These are phyloP conservation scores for Temnothorax nylanderi DNA, from an alignment of 1,140 invertebrate species.

Conservation along the genomic window DNA sequence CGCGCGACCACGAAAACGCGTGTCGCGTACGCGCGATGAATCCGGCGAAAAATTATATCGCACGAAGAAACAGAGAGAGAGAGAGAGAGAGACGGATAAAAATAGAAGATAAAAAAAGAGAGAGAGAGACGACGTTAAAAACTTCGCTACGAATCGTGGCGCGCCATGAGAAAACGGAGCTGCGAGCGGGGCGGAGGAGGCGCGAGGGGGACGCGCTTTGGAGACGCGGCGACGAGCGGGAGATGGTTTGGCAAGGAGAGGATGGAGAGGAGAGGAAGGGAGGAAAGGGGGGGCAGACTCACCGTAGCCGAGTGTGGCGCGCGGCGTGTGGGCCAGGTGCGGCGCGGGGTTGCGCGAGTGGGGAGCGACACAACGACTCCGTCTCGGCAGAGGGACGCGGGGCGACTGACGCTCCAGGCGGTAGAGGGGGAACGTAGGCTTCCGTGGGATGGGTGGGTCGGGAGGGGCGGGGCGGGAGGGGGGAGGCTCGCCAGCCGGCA, in stretches of 20 bases:
- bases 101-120: not conserved
- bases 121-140: slow-evolving; percentile 81
- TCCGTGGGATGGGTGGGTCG: not conserved
- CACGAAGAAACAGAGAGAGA: slow-evolving; percentile 4
- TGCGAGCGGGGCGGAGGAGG: slow-evolving; percentile 54
- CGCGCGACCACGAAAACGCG: slow-evolving; percentile 62
- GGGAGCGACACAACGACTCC: slow-evolving; percentile 58
- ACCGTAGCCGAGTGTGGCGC: slow-evolving; percentile 28
- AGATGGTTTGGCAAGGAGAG: slow-evolving; percentile 30
- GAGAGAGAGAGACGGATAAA: not conserved
- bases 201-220: slow-evolving; percentile 30
- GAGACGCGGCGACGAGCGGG: slow-evolving; percentile 30
- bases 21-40: slow-evolving; percentile 76
- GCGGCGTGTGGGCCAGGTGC: slow-evolving; percentile 14
- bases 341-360: slow-evolving; percentile 43
- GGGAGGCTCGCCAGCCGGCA: slow-evolving; percentile 65
- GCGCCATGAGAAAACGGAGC: slow-evolving; percentile 51
- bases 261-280: not conserved
- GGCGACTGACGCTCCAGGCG: slow-evolving; percentile 62
- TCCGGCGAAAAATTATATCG: slow-evolving; percentile 80
- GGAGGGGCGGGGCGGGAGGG: slow-evolving; percentile 6
- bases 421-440: slow-evolving; percentile 50
- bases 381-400: slow-evolving; percentile 58
- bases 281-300: not conserved
- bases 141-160: slow-evolving; percentile 82